A percentile compares a stretch with the other conserved stretches of the same genome.
Conservation (phyloP, 2,797 vertebrate species). For the Gephyroberyx darwinii region DNA sequence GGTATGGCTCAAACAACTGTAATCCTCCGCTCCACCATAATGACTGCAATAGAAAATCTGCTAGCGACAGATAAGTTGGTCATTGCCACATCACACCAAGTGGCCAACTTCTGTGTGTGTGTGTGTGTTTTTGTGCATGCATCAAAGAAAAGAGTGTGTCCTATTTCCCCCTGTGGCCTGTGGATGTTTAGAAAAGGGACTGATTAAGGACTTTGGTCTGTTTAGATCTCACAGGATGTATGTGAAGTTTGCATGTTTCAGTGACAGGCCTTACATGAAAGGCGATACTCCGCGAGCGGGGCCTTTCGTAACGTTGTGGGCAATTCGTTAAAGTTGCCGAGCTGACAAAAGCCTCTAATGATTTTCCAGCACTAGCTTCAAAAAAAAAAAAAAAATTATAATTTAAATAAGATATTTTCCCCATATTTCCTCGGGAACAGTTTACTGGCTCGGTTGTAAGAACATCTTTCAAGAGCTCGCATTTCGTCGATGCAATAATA, state of each 20-base stretch:
- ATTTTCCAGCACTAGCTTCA: slow-evolving; percentile 61
- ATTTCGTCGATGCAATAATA: slow-evolving; percentile 12
- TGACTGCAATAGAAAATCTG: slow-evolving; percentile 41
- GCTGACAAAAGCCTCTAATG: slow-evolving; percentile 70
- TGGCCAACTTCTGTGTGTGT: slow-evolving; percentile 34
- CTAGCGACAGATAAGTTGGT: slow-evolving; percentile 25
- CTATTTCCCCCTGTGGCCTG: slow-evolving; percentile 41
- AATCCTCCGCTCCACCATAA: slow-evolving; percentile 41
- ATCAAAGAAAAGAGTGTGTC: slow-evolving; percentile 47
- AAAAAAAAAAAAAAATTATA: slow-evolving; percentile 8
- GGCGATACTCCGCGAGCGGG: slow-evolving; percentile 56
- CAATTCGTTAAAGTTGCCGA: slow-evolving; percentile 65
- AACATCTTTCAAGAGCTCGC: slow-evolving; percentile 1
- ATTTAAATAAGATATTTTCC: slow-evolving; percentile 21
- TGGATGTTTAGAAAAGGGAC: slow-evolving; percentile 74
- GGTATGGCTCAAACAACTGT: slow-evolving; percentile 41
- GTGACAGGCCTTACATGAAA: slow-evolving; percentile 71
- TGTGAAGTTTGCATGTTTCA: slow-evolving; percentile 74
- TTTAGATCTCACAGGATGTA: slow-evolving; percentile 76
- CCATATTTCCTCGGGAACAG: slow-evolving; percentile 9
- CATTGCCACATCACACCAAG: slow-evolving; percentile 56
- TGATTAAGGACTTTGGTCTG: slow-evolving; percentile 75
- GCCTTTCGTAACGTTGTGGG: slow-evolving; percentile 43
- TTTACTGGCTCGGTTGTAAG: slow-evolving; percentile 2
- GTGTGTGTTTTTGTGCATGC: slow-evolving; percentile 33